Conservation (phyloP, 2,113 vertebrate species). For the Nothocercus nigrocapillus region DNA sequence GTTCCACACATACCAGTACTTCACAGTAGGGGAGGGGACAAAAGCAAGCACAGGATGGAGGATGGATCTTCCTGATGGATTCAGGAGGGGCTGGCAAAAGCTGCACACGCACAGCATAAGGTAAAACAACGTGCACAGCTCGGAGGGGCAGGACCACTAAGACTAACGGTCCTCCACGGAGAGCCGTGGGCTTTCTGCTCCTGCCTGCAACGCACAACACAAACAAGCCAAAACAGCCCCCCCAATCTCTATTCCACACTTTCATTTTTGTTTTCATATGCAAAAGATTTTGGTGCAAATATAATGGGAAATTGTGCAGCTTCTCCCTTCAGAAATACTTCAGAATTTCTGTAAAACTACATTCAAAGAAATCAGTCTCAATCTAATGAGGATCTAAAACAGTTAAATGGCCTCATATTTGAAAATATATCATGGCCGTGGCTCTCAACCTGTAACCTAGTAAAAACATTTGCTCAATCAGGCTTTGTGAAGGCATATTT, state of each 20-base stretch:
- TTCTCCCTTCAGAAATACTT: neutral
- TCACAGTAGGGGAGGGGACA: neutral
- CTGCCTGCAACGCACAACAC: neutral
- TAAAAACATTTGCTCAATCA: neutral
- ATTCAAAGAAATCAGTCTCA: neutral
- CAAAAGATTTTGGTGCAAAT: neutral
- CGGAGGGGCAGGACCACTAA: neutral
- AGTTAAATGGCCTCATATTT: neutral
- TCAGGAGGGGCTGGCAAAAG: neutral
- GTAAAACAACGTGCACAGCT: neutral
- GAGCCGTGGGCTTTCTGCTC: neutral
- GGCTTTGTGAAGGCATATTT: neutral
- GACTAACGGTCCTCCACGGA: neutral
- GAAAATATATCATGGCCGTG: neutral
- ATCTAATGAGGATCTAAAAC: neutral
- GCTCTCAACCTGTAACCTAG: neutral
- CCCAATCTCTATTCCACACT: neutral
- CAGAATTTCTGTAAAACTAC: neutral
- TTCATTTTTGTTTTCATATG: neutral
- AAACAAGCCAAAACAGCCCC: accelerated
- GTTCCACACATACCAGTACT: neutral
- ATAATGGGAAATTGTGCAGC: neutral
- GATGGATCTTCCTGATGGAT: neutral
- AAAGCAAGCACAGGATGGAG: neutral
- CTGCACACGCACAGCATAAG: neutral